These are phyloP conservation scores for Trissonchulus latispiculum DNA, from an alignment of 2,888 invertebrate genomes.

Conservation along the genomic window DNA sequence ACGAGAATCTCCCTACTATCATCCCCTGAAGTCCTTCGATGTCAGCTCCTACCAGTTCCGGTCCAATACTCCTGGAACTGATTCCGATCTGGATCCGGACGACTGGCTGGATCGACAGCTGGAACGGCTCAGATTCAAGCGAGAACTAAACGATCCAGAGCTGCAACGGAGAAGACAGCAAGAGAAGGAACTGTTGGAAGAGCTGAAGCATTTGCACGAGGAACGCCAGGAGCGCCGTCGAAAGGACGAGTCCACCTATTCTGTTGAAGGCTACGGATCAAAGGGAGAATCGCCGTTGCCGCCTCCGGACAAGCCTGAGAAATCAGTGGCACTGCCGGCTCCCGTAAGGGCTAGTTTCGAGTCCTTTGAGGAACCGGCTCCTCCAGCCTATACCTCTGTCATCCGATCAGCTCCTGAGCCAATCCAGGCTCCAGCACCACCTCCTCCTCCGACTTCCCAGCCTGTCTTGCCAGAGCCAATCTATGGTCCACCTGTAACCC, in stretches of 20 bases:
- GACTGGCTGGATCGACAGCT: conserved; percentile 34
- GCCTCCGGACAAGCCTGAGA: neutral
- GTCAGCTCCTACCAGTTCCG: neutral
- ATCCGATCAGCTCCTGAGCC: no score
- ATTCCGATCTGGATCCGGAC: conserved; percentile 29
- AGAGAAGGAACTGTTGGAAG: conserved; percentile 45
- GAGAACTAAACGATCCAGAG: conserved; percentile 33
- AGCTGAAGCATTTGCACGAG: conserved; percentile 34
- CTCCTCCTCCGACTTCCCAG: no score
- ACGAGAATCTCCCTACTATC: neutral
- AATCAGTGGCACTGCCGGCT: no score
- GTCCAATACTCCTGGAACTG: neutral
- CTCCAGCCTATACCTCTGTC: no score
- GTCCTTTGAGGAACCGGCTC: neutral
- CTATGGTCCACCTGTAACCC: conserved; percentile 27
- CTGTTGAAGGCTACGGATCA: conserved; percentile 22
- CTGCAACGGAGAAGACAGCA: conserved; percentile 38
- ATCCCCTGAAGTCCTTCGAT: neutral
- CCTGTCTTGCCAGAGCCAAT: neutral
- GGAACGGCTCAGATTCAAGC: conserved; percentile 31
- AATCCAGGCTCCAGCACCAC: no score
- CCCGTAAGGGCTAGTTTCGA: neutral
- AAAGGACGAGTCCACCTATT: conserved; percentile 24
- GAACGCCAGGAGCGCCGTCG: conserved; percentile 23
- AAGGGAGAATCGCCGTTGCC: neutral